Conservation (phyloP, 2,888 invertebrate genomes). For the Drymonia ruficornis region DNA sequence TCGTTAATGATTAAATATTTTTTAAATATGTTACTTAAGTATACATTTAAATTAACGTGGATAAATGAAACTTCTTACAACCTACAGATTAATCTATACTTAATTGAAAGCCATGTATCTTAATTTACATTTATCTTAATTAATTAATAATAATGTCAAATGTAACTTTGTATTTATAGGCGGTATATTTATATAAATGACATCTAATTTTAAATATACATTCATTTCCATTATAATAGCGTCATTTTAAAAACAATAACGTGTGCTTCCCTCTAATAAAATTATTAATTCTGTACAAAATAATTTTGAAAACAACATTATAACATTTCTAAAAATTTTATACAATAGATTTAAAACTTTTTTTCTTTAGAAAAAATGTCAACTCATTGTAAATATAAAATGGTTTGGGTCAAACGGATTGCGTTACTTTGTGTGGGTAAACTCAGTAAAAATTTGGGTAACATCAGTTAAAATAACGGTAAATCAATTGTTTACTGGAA, state of each 20-base stretch:
- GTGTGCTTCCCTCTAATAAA: background rate
- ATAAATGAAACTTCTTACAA: slow-evolving; percentile 15
- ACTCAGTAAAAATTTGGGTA: too few relatives aligned
- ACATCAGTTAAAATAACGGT: too few relatives aligned
- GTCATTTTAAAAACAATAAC: background rate
- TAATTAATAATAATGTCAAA: background rate
- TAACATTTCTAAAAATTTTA: too few relatives aligned
- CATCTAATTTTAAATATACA: slow-evolving; percentile 3
- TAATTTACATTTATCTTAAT: slow-evolving; percentile 6
- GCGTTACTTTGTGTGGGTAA: too few relatives aligned
- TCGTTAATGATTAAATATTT: slow-evolving; percentile 34
- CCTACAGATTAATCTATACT: slow-evolving; percentile 12
- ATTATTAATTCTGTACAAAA: background rate
- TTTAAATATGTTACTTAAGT: slow-evolving; percentile 20
- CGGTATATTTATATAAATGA: slow-evolving; percentile 6
- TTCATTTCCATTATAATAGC: background rate
- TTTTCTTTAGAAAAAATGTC: too few relatives aligned
- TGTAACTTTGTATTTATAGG: slow-evolving; percentile 8
- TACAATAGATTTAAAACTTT: too few relatives aligned
- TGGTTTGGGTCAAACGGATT: too few relatives aligned
- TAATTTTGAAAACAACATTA: too few relatives aligned
- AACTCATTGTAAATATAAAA: too few relatives aligned
- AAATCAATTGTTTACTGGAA: slow-evolving; percentile 60
- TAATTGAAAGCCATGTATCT: slow-evolving; percentile 49
- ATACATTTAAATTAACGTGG: slow-evolving; percentile 23